These are phyloP conservation scores for Astyanax mexicanus DNA, from an alignment of 2,797 vertebrate species.

Conservation along the genomic window DNA sequence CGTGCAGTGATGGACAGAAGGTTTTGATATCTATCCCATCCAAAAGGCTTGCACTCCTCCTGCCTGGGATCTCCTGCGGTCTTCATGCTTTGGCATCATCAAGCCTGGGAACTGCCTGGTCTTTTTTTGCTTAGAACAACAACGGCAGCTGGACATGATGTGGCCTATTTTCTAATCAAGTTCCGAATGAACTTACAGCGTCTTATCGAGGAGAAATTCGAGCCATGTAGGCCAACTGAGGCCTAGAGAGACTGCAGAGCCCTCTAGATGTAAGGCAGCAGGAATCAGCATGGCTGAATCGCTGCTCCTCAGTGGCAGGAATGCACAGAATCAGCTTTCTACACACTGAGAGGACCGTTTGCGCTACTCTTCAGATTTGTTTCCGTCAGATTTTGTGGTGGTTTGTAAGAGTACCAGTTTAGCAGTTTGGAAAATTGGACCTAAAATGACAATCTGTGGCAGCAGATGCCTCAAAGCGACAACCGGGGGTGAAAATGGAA, in stretches of 20 bases:
- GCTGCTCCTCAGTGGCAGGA: slow-evolving; percentile 17
- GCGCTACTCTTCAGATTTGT: slow-evolving; percentile 18
- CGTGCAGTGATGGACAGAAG: not conserved
- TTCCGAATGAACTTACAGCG: not conserved
- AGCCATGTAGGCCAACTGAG: slow-evolving; percentile 2
- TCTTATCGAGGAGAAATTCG: not conserved
- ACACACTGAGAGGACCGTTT: slow-evolving; percentile 7
- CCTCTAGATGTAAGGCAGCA: slow-evolving; percentile 28
- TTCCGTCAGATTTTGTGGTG: slow-evolving; percentile 21
- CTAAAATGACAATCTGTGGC: slow-evolving; percentile 32
- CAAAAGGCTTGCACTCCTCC: slow-evolving; percentile 28
- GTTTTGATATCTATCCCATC: slow-evolving; percentile 36
- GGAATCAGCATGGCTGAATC: slow-evolving; percentile 44
- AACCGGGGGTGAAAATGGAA: slow-evolving; percentile 4
- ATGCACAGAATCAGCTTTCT: slow-evolving; percentile 36
- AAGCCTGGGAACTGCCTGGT: slow-evolving; percentile 3
- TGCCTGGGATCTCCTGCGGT: slow-evolving; percentile 35
- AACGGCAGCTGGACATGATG: slow-evolving; percentile 4
- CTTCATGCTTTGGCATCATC: slow-evolving; percentile 36
- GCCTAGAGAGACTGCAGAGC: slow-evolving; percentile 4
- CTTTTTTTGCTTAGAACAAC: slow-evolving; percentile 23
- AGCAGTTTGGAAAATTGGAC: slow-evolving; percentile 21
- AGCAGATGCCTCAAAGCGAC: slow-evolving; percentile 3
- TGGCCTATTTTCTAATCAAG: slow-evolving; percentile 29
- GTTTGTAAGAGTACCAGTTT: not conserved